Evolutionary conservation across 2,797 vertebrate genomes (phyloP), one percentile per base, ranked within the genome.

Genomic region (Pogoniulus pusillus): DNA sequence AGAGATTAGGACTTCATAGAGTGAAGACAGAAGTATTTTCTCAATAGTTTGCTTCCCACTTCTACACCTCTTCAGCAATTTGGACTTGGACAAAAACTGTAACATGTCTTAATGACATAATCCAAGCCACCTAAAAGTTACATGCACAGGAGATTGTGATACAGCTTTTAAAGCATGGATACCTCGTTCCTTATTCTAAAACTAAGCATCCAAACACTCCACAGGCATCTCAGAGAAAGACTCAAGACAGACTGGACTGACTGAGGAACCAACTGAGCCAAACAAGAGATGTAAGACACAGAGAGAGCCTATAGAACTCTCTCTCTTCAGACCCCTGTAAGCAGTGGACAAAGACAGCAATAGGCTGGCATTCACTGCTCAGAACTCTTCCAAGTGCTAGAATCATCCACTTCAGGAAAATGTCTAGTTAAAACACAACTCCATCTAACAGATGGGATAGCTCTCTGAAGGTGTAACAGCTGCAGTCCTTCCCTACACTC

Each of bases 61-160:
- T 71, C 59, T 35, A 75, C 18, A 66, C 2, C 4, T 34, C 51
- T 89, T 41, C 22, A 4, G 18, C 55, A 86, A 34, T 45, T 10
- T 14, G 10, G 39, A 55, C 22, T 30, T 16, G 3, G 35, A 62
- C 9, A 53, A 74, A 82, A 68, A n/a, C 1, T 1, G 0, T 14
- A 59, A 4, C 10, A 7, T 5, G 5, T 58, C 35, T 49, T 79
- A 51, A 77, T 49, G 23, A 49, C 47, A 24, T 20, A 37, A 68
- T 4, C 41, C 53, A 60, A 74, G 76, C 5, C 32, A 64, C 20
- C 55, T 53, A 5, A 3, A 68, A 57, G 8, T 19, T 39, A 16
- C 1, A 26, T 1, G 29, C 16, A 14, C 17, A 49, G 8, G 14
- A 59, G 49, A 20, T 0, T 10, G 49, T 12, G 13, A 62, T 30